Conservation (phyloP, 2,888 invertebrate species). For the Ditylenchus weischeri region DNA sequence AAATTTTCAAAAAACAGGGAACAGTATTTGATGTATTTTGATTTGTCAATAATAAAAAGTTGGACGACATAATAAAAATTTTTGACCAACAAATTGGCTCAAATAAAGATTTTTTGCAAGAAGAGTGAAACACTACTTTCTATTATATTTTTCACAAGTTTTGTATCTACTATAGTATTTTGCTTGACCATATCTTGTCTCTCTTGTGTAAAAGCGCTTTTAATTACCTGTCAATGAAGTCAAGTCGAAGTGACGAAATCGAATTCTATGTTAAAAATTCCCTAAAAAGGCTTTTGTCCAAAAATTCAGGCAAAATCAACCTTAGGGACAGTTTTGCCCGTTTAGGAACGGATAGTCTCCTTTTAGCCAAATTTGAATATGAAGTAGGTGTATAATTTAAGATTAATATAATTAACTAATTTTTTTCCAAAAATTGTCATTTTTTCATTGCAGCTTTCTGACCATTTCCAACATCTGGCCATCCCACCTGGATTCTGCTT, state of each 20-base stretch:
- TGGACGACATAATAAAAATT: no score
- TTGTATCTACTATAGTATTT: no score
- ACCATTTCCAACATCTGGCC: background rate
- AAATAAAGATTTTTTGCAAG: no score
- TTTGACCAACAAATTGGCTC: no score
- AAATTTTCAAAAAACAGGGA: no score
- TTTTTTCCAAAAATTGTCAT: background rate
- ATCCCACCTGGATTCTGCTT: slow-evolving; percentile 9
- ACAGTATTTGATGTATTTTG: no score
- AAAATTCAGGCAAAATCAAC: background rate
- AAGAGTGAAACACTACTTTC: no score
- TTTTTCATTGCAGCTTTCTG: slow-evolving; percentile 1
- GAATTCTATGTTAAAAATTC: background rate
- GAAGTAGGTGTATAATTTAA: background rate
- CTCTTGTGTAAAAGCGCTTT: no score
- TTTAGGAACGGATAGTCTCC: background rate
- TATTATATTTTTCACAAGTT: no score
- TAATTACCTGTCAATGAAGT: no score
- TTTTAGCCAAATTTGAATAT: background rate
- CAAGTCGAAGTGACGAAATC: background rate
- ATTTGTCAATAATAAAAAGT: no score
- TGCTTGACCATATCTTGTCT: no score
- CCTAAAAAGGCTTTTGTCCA: background rate
- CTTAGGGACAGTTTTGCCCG: background rate
- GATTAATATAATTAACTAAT: background rate